These are phyloP conservation scores for Limnephilus lunatus DNA, from an alignment of 2,888 invertebrate species.

Conservation along the genomic window DNA sequence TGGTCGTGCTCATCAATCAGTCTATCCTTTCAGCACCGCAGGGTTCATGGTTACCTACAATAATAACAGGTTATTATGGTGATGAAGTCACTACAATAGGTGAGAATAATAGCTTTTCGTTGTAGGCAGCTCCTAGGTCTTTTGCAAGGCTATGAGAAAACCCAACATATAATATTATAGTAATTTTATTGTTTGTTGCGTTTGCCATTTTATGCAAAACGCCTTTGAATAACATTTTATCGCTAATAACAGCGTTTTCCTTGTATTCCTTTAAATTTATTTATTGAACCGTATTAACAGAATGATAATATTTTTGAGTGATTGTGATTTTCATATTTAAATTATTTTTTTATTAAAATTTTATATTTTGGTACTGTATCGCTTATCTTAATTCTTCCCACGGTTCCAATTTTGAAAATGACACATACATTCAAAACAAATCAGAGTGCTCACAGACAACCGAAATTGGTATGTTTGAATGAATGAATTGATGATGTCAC, in stretches of 20 bases:
- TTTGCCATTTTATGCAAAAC: neutral
- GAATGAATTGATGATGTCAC: too few relatives aligned
- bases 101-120: neutral
- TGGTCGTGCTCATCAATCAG: neutral
- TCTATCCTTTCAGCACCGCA: neutral
- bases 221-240: neutral
- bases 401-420: too few relatives aligned
- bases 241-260: neutral
- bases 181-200: neutral
- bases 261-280: neutral
- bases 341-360: too few relatives aligned
- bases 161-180: neutral
- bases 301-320: too few relatives aligned
- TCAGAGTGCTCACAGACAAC: too few relatives aligned
- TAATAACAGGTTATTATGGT: neutral
- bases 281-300: neutral
- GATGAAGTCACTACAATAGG: neutral
- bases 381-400: too few relatives aligned
- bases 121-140: neutral
- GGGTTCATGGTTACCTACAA: neutral
- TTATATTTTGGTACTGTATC: too few relatives aligned
- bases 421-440: too few relatives aligned
- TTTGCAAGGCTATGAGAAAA: constrained; percentile 19
- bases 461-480: too few relatives aligned
- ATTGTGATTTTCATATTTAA: too few relatives aligned